Conservation (phyloP, 2,113 vertebrate genomes). For the crab-eating macaque (Macaca fascicularis) region DNA sequence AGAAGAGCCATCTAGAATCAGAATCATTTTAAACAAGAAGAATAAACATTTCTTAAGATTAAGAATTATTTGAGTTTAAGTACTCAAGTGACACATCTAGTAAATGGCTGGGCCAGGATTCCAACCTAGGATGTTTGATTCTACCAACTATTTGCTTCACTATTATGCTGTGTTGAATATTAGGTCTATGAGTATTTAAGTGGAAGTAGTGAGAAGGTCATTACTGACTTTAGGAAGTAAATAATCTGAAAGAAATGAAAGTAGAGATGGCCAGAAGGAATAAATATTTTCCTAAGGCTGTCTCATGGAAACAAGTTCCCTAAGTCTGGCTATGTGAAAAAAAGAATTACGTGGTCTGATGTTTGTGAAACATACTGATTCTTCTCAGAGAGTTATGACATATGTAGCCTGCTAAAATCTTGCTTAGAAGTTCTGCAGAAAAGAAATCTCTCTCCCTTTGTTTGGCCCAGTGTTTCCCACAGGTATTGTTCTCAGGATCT, state of each 20-base stretch:
- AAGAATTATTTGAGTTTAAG: neutral
- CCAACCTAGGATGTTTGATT: neutral
- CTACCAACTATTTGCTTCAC: neutral
- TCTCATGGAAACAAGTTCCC: neutral
- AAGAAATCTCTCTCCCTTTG: neutral
- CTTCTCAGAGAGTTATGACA: neutral
- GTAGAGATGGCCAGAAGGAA: neutral
- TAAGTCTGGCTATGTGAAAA: neutral
- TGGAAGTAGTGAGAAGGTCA: neutral
- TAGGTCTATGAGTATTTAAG: neutral
- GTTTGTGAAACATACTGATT: neutral
- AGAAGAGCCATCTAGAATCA: slow-evolving; percentile 47
- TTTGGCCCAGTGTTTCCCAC: neutral
- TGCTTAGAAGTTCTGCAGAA: neutral
- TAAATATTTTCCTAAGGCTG: neutral
- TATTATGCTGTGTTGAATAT: neutral
- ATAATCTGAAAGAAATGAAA: slow-evolving; percentile 26
- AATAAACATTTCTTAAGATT: slow-evolving; percentile 32
- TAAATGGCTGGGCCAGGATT: neutral
- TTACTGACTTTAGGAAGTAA: neutral
- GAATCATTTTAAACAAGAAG: slow-evolving; percentile 64
- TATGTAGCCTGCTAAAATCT: neutral
- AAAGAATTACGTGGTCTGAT: neutral
- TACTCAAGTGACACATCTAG: neutral
- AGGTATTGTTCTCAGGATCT: neutral